Percentiles rank a stretch among this genome's conserved stretches.
phyloP scores from a whole-genome alignment of 2,797 vertebrate species.

The Trematomus bernacchii region DNA sequence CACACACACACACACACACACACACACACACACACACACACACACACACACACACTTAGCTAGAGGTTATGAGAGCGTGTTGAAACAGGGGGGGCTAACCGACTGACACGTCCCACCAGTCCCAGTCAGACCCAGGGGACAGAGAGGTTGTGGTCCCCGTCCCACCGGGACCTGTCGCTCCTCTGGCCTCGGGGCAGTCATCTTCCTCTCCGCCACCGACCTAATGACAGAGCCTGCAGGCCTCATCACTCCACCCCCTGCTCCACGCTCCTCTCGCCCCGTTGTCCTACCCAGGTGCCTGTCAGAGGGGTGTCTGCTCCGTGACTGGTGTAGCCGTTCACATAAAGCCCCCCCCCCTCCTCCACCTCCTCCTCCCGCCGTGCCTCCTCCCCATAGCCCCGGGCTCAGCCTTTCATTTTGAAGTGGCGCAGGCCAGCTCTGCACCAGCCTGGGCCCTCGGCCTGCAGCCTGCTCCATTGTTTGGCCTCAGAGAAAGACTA shows the following conservation, averaged over 20 bases:
- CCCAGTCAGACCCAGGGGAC: slow-evolving; percentile 77
- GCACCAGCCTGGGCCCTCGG: slow-evolving; percentile 78
- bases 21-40: too few relatives aligned
- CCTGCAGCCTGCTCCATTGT: slow-evolving; percentile 84
- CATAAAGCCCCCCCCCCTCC: slow-evolving; percentile 71
- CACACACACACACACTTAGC: slow-evolving; percentile 51
- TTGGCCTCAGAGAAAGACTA: slow-evolving; percentile 85
- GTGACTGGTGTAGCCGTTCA: slow-evolving; percentile 77
- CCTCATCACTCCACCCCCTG: slow-evolving; percentile 68
- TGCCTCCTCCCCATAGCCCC: slow-evolving; percentile 71
- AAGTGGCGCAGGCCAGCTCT: slow-evolving; percentile 79
- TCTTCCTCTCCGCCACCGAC: slow-evolving; percentile 78
- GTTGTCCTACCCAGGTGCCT: slow-evolving; percentile 87
- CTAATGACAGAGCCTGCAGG: slow-evolving; percentile 87
- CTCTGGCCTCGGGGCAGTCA: slow-evolving; percentile 81
- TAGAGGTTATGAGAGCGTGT: slow-evolving; percentile 79
- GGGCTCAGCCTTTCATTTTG: slow-evolving; percentile 85
- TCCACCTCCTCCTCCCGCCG: slow-evolving; percentile 37
- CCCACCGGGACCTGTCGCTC: slow-evolving; percentile 83
- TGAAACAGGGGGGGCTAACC: slow-evolving; percentile 73
- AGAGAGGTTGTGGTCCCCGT: slow-evolving; percentile 77
- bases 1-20: background rate
- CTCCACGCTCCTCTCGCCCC: slow-evolving; percentile 70
- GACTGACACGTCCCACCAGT: slow-evolving; percentile 83
- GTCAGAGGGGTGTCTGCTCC: slow-evolving; percentile 84